These are phyloP conservation scores for Ibidorhyncha struthersii DNA, from an alignment of 2,113 vertebrate species.

Conservation along the genomic window DNA sequence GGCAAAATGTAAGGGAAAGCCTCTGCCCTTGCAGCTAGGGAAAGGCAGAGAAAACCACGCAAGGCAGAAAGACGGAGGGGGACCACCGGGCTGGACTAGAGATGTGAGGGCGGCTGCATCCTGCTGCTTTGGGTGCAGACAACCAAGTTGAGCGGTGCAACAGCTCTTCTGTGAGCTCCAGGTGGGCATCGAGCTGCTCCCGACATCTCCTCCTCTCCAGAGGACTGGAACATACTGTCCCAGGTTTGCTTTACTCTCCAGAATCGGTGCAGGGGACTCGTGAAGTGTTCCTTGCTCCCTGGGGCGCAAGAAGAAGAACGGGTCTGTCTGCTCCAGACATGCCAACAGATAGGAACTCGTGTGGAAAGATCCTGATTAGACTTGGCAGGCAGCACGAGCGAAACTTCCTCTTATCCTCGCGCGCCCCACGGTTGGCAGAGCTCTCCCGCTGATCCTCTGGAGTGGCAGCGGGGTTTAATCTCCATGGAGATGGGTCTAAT, in stretches of 20 bases:
- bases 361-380: not conserved
- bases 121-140: fast-evolving
- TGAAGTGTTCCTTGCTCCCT: not conserved
- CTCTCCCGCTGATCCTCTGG: not conserved
- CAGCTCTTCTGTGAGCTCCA: not conserved
- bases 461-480: not conserved
- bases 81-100: fast-evolving
- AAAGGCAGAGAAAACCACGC: not conserved
- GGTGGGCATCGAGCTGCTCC: not conserved
- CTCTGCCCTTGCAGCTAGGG: not conserved
- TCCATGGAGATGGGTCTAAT: not conserved
- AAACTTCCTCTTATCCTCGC: not conserved
- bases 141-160: fast-evolving
- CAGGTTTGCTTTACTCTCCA: not conserved
- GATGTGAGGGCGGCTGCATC: fast-evolving
- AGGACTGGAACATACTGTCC: not conserved
- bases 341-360: not conserved
- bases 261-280: fast-evolving
- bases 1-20: fast-evolving
- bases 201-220: fast-evolving
- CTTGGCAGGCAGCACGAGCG: not conserved
- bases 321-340: not conserved
- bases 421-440: not conserved
- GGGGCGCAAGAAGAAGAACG: not conserved
- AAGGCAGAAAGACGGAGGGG: not conserved